Percentiles rank a stretch among this genome's conserved stretches.
These are phyloP conservation scores for Etheostoma cragini DNA, from an alignment of 2,113 vertebrate species.

Conservation along the genomic window DNA sequence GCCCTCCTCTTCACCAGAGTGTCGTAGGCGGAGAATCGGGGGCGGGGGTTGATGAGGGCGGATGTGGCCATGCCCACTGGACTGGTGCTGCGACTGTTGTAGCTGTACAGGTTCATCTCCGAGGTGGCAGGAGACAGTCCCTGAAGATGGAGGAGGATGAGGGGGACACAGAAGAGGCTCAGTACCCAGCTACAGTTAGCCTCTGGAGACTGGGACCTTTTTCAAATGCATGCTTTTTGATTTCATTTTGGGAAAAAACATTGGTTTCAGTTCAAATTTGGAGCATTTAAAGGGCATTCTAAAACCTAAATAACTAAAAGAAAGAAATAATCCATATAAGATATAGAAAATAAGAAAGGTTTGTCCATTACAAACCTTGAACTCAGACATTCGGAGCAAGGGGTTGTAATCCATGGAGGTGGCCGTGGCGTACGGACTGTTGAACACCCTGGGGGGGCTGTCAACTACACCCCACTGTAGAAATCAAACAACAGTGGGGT, in stretches of 20 bases:
- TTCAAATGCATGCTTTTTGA: too few relatives aligned
- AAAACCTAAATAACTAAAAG: background rate
- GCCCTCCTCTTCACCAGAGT: constrained; percentile 73
- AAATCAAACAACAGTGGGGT: background rate
- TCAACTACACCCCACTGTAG: constrained; percentile 66
- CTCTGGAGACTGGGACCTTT: too few relatives aligned
- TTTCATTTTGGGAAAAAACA: too few relatives aligned
- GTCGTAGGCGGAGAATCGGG: constrained; percentile 76
- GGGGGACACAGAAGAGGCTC: background rate
- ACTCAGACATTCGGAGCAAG: constrained; percentile 75
- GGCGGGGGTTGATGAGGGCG: constrained; percentile 8
- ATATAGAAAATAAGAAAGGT: background rate
- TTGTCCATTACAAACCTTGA: constrained; percentile 73
- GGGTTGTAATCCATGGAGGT: constrained; percentile 79
- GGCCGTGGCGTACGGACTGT: constrained; percentile 79
- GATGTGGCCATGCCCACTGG: constrained; percentile 41
- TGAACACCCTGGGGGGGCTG: constrained; percentile 77
- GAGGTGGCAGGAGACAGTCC: constrained; percentile 77
- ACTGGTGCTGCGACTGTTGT: constrained; percentile 76
- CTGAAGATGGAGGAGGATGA: background rate
- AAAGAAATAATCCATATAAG: background rate
- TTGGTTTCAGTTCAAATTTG: background rate
- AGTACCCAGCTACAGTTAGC: background rate
- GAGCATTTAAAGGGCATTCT: background rate
- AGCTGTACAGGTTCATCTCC: constrained; percentile 77